Evolutionary conservation across 2,888 invertebrate species (phyloP).

Genomic region (Drosophila mercatorum): DNA sequence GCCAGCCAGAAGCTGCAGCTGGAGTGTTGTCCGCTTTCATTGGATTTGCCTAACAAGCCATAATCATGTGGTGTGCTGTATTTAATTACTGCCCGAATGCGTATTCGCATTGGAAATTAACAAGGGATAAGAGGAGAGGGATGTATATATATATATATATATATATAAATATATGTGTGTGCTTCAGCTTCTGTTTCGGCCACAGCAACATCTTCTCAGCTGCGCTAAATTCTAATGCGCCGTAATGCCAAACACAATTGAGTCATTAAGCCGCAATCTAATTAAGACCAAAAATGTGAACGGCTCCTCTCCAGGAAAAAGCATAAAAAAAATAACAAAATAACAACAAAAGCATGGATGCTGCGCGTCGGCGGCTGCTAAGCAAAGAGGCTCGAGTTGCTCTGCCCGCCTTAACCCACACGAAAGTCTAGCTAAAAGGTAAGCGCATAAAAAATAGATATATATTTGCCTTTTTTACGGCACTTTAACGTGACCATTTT

Average conservation of each 20-base stretch:
- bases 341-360: constrained; percentile 29
- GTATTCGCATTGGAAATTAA: constrained; percentile 59
- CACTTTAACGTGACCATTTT: constrained; percentile 77
- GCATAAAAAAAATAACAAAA: constrained; percentile 6
- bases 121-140: neutral
- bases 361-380: constrained; percentile 12
- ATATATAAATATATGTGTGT: neutral
- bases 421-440: constrained; percentile 25
- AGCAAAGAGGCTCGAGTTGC: constrained; percentile 29
- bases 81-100: constrained; percentile 67
- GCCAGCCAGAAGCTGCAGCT: constrained; percentile 43
- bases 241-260: constrained; percentile 75
- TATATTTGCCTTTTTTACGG: constrained; percentile 57
- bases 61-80: constrained; percentile 79
- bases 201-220: constrained; percentile 13
- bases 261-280: constrained; percentile 80
- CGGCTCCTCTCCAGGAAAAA: constrained; percentile 36
- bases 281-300: constrained; percentile 76
- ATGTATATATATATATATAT: neutral
- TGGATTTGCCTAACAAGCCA: constrained; percentile 76
- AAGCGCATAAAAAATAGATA: constrained; percentile 16
- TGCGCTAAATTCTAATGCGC: constrained; percentile 56
- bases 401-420: constrained; percentile 47
- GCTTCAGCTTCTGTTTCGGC: constrained; percentile 24
- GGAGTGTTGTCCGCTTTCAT: constrained; percentile 66